These are phyloP conservation scores for Eulemur coronatus DNA, from an alignment of 2,797 vertebrate species.

Conservation along the genomic window DNA sequence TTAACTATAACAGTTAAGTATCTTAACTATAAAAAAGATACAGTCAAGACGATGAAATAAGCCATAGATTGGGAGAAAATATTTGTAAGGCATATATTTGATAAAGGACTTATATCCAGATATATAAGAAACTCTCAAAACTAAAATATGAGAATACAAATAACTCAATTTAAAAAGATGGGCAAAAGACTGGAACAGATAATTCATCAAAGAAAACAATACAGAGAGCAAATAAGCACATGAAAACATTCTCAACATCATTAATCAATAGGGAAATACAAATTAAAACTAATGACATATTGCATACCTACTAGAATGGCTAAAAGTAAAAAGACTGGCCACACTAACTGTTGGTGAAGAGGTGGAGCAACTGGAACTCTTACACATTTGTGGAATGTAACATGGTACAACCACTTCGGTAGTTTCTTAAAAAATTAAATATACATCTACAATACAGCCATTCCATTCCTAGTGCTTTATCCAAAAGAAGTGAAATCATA, in stretches of 20 bases:
- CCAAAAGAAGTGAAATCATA: neutral
- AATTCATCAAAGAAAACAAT: neutral
- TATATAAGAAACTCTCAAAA: neutral
- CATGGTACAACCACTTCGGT: neutral
- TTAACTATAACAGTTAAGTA: neutral
- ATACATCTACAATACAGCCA: neutral
- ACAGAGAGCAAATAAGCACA: neutral
- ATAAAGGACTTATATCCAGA: neutral
- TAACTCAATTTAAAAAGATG: neutral
- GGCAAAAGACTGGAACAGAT: neutral
- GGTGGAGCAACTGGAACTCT: neutral
- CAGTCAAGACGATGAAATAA: neutral
- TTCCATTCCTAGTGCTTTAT: neutral
- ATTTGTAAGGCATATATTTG: neutral
- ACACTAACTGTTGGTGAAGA: neutral
- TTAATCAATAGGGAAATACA: neutral
- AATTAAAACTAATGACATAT: neutral
- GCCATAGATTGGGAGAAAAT: neutral
- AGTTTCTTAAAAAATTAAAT: conserved; percentile 9
- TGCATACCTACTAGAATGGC: neutral
- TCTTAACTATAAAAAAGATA: neutral
- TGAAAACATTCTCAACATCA: neutral
- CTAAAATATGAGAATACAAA: neutral
- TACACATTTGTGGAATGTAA: neutral
- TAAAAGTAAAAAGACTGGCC: neutral